Conservation (phyloP, 37 sponge, comb jelly and placozoan species). For the Spongia lamella region DNA sequence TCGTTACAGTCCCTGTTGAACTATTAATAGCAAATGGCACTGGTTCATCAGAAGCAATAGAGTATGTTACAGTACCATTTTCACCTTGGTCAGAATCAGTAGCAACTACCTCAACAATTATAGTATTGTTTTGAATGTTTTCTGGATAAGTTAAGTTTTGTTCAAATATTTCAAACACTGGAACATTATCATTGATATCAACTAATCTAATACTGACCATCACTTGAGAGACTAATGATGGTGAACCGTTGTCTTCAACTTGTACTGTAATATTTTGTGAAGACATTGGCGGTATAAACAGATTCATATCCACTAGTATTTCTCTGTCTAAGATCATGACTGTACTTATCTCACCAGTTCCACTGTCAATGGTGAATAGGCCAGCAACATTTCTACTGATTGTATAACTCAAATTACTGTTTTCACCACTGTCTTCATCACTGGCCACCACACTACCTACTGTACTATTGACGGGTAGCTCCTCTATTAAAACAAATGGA, state of each 20-base stretch:
- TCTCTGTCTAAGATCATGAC: slow-evolving; percentile 63
- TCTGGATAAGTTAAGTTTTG: slow-evolving; percentile 6
- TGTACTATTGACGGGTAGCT: slow-evolving; percentile 9
- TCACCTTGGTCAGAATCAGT: slow-evolving; percentile 53
- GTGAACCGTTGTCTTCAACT: slow-evolving; percentile 40
- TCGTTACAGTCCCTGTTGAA: slow-evolving; percentile 20
- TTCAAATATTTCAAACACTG: slow-evolving; percentile 12
- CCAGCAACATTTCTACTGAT: slow-evolving; percentile 1
- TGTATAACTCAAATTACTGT: slow-evolving; percentile 26
- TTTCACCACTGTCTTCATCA: slow-evolving; percentile 44
- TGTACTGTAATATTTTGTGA: slow-evolving; percentile 6
- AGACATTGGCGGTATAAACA: slow-evolving; percentile 38
- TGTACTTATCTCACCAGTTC: slow-evolving; percentile 62
- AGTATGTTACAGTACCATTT: slow-evolving; percentile 48
- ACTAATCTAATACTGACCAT: slow-evolving; percentile 26
- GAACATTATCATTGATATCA: slow-evolving; percentile 76
- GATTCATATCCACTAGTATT: neutral
- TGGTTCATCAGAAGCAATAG: neutral
- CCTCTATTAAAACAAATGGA: slow-evolving; percentile 39
- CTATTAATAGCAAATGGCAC: slow-evolving; percentile 28
- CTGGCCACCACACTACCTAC: slow-evolving; percentile 49
- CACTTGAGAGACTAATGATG: slow-evolving; percentile 29
- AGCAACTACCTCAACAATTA: slow-evolving; percentile 7
- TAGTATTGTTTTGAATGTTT: slow-evolving; percentile 12
- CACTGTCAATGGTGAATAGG: slow-evolving; percentile 28